phyloP scores from a whole-genome alignment of 1,140 invertebrate genomes.

The Olivierus martensii region DNA sequence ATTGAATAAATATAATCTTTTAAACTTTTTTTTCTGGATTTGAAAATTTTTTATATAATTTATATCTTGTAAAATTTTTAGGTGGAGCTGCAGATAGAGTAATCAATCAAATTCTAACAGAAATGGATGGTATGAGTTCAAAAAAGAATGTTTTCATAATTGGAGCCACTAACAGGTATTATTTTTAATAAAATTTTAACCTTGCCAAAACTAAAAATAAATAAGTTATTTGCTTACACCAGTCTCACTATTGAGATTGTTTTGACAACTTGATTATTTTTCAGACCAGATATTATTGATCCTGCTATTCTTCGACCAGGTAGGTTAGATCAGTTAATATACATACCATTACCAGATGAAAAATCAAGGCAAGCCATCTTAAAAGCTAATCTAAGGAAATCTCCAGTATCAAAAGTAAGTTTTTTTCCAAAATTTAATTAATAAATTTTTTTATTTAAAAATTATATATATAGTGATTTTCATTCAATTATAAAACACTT shows the following conservation, averaged over 20 bases:
- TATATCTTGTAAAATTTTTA: slow-evolving; percentile 1
- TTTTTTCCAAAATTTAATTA: too few species aligned
- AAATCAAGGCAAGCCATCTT: slow-evolving; percentile 93
- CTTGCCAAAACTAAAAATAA: background rate
- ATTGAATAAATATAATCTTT: too few species aligned
- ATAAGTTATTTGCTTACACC: background rate
- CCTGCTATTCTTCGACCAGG: slow-evolving; percentile 96
- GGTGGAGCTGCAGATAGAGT: slow-evolving; percentile 95
- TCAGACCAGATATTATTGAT: slow-evolving; percentile 86
- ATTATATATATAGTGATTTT: too few species aligned
- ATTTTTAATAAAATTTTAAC: background rate
- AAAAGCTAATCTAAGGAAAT: slow-evolving; percentile 90
- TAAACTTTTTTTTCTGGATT: background rate
- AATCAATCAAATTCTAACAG: slow-evolving; percentile 98
- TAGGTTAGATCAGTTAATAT: slow-evolving; percentile 96
- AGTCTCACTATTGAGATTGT: background rate
- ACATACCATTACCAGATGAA: slow-evolving; percentile 98
- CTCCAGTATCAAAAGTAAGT: slow-evolving; percentile 71
- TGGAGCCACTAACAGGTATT: slow-evolving; percentile 77
- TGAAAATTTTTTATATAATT: background rate
- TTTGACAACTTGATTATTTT: slow-evolving; percentile 4
- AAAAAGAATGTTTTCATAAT: slow-evolving; percentile 99
- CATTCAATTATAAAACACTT: too few species aligned
- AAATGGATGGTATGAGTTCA: slow-evolving; percentile 99
- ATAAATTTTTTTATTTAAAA: too few species aligned